Percentiles rank a stretch among this genome's conserved stretches.
Evolutionary conservation across 2,888 invertebrate genomes (phyloP).

Genomic region (Meandrusa payeni): DNA sequence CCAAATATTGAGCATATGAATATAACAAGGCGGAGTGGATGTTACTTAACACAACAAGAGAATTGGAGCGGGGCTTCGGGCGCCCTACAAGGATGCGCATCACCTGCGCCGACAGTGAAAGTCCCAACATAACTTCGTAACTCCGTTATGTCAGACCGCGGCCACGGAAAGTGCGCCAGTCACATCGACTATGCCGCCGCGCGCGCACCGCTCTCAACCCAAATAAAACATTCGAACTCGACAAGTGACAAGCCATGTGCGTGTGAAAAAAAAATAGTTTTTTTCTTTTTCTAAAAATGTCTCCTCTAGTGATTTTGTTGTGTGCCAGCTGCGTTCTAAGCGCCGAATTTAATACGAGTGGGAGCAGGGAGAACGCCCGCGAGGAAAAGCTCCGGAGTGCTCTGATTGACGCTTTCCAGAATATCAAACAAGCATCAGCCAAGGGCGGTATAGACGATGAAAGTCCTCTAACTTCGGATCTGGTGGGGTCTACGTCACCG

Average conservation of each 20-base stretch:
- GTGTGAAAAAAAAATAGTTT: constrained; percentile 38
- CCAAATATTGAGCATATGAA: constrained; percentile 14
- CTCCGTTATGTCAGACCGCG: constrained; percentile 67
- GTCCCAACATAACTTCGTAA: constrained; percentile 57
- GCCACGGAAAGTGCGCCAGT: constrained; percentile 48
- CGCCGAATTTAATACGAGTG: constrained; percentile 46
- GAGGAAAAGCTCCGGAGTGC: constrained; percentile 69
- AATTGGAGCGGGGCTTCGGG: constrained; percentile 35
- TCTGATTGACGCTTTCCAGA: constrained; percentile 72
- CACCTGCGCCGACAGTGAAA: constrained; percentile 63
- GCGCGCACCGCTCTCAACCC: constrained; percentile 51
- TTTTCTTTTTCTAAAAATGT: constrained; percentile 44
- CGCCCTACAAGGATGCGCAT: constrained; percentile 43
- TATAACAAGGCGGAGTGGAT: neutral
- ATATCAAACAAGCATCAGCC: constrained; percentile 65
- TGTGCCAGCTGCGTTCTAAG: constrained; percentile 53
- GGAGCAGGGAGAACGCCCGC: constrained; percentile 54
- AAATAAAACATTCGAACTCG: constrained; percentile 30
- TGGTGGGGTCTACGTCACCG: constrained; percentile 56
- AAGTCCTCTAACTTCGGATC: constrained; percentile 49
- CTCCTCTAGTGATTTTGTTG: constrained; percentile 52
- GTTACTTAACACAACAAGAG: constrained; percentile 26
- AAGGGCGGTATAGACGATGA: constrained; percentile 63
- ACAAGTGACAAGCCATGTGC: constrained; percentile 46
- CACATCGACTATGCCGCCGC: constrained; percentile 62